Evolutionary conservation across 2,797 vertebrate genomes (phyloP), one percentile per base, ranked within the genome.

Genomic region (Crenichthys baileyi): DNA sequence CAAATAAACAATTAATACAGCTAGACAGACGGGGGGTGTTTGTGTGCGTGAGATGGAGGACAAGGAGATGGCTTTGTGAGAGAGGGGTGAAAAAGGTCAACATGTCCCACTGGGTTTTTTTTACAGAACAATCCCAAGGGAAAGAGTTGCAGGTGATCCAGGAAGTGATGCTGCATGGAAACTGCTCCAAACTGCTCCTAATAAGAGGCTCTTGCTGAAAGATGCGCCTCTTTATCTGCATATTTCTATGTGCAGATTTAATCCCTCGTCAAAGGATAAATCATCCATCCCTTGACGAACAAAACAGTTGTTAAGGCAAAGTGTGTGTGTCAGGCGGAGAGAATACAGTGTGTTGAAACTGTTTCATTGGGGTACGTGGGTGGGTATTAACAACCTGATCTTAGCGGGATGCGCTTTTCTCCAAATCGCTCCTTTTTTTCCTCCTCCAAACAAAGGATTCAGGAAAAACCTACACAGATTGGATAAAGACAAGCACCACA

Each of bases 1-100:
- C 96, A 96, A 96, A 97, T 97, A 95, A 96, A 96, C 96, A 96
- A 97, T 97, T 97, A 97, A 98, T 96, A 96, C 95, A 96, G 94
- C 87, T 95, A 95, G 96, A 94, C 92, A 94, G 94, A 95, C 79
- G 72, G 82, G 75, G n/a, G 2, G 82, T 80, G 84, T 88, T 67
- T 87, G 87, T 85, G 74, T 76, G 71, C 36, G 72, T 20, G 82
- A 55, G 78, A 53, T 67, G 31, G 63, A 73, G 70, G 7, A 29
- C 24, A 72, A 77, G 88, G 91, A 88, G 76, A 85, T 76, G 80
- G 78, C 88, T 91, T 78, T 88, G 79, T 89, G 78, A 74, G 73
- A 58, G 73, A 82, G 83, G 76, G 79, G 73, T 67, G 85, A 87
- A 73, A 81, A 58, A 80, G 82, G 83, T 81, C 48, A 39, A 44